These are phyloP conservation scores for Megathymus violae DNA, from an alignment of 1,140 invertebrate genomes.

Conservation along the genomic window DNA sequence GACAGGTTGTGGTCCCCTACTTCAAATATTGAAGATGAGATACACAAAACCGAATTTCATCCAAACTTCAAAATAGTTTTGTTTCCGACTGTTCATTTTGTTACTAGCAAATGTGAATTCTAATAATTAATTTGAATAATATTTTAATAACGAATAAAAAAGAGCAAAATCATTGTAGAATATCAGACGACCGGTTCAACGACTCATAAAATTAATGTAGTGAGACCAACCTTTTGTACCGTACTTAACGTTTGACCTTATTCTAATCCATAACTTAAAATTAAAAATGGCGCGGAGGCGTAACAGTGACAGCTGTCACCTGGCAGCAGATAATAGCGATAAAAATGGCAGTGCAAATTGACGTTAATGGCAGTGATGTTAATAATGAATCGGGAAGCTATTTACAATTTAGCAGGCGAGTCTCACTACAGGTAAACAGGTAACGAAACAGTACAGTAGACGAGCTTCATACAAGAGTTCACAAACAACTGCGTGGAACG, in stretches of 20 bases:
- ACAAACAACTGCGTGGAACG: too few relatives aligned
- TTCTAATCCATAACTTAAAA: constrained; percentile 14
- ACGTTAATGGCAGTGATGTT: constrained; percentile 24
- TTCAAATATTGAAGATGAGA: too few relatives aligned
- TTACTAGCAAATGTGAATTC: too few relatives aligned
- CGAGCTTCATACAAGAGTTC: not conserved
- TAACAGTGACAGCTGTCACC: constrained; percentile 20
- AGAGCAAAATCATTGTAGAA: not conserved
- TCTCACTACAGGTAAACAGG: not conserved
- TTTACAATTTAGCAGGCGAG: constrained; percentile 11
- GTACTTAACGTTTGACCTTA: constrained; percentile 15
- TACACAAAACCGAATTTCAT: too few relatives aligned
- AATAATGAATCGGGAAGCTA: constrained; percentile 10
- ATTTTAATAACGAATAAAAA: too few relatives aligned
- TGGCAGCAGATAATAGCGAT: constrained; percentile 20
- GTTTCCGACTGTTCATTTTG: too few relatives aligned
- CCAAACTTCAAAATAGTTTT: too few relatives aligned
- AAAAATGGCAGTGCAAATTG: constrained; percentile 22
- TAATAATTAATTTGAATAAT: too few relatives aligned
- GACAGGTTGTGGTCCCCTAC: too few relatives aligned
- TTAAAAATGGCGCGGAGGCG: constrained; percentile 5
- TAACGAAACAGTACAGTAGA: not conserved
- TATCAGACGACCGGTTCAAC: constrained; percentile 4
- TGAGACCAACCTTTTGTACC: constrained; percentile 42
- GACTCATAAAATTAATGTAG: constrained; percentile 32